These are phyloP conservation scores for Euwallacea fornicatus DNA, from an alignment of 1,140 invertebrate genomes.

Conservation along the genomic window DNA sequence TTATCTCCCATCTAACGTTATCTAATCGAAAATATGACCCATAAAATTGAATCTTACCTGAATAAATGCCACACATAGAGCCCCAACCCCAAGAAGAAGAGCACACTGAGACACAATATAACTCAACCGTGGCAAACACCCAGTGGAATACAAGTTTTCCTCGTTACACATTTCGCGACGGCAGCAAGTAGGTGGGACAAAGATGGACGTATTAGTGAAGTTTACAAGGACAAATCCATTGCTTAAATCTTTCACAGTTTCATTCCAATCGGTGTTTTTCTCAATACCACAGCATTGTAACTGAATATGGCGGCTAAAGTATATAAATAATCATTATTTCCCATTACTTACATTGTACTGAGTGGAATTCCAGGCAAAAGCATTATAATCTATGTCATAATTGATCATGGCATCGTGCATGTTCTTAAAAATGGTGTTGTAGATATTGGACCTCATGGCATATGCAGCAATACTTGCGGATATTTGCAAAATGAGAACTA, in stretches of 20 bases:
- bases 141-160: conserved; percentile 56
- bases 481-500: conserved; percentile 81
- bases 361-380: conserved; percentile 37
- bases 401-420: conserved; percentile 60
- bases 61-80: conserved; percentile 77
- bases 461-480: conserved; percentile 80
- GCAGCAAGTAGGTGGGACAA: conserved; percentile 40
- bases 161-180: conserved; percentile 36
- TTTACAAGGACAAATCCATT: neutral
- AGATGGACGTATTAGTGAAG: neutral
- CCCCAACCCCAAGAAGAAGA: conserved; percentile 75
- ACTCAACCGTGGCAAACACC: conserved; percentile 68
- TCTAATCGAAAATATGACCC: neutral
- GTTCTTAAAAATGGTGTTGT: conserved; percentile 59
- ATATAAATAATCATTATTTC: neutral
- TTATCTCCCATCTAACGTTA: too few species aligned
- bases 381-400: conserved; percentile 53
- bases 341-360: conserved; percentile 39
- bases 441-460: conserved; percentile 66
- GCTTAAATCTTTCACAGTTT: neutral
- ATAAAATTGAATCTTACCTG: conserved; percentile 58
- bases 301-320: conserved; percentile 54
- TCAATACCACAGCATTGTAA: conserved; percentile 75
- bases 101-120: conserved; percentile 72
- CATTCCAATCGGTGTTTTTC: conserved; percentile 64